Evolutionary conservation across 2,113 vertebrate genomes (phyloP).

Genomic region (Pangasianodon hypophthalmus): DNA sequence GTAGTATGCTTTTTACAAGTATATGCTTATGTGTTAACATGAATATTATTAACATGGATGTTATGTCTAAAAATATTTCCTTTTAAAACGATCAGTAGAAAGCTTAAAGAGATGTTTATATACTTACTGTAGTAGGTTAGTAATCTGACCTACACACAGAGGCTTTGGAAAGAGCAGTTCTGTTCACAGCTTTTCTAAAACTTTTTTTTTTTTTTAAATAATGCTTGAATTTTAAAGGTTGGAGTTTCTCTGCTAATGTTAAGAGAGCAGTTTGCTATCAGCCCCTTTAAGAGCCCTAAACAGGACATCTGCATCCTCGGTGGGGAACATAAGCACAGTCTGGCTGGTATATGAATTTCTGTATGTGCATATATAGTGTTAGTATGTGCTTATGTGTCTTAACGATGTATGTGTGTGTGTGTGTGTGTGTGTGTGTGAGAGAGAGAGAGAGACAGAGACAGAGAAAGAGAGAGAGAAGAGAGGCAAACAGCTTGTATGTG

Average conservation of each 20-base stretch:
- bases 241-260: slow-evolving; percentile 23
- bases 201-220: not conserved
- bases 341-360: slow-evolving; percentile 1
- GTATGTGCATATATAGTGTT: not conserved
- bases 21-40: not conserved
- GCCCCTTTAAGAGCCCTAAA: not conserved
- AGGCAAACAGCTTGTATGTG: not conserved
- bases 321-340: not conserved
- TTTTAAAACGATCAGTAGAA: not conserved
- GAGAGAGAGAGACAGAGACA: no score
- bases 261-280: not conserved
- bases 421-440: not conserved
- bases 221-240: slow-evolving; percentile 10
- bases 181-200: not conserved
- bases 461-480: not conserved
- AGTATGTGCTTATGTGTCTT: slow-evolving; percentile 18
- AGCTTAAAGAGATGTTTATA: not conserved
- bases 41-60: not conserved
- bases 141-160: not conserved
- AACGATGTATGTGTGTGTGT: slow-evolving; percentile 9
- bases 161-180: not conserved
- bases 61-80: not conserved
- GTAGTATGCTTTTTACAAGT: not conserved
- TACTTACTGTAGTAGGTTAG: not conserved
- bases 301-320: slow-evolving; percentile 7